These are phyloP conservation scores for Carcharodon carcharias DNA, from an alignment of 2,797 vertebrate species.

Conservation along the genomic window DNA sequence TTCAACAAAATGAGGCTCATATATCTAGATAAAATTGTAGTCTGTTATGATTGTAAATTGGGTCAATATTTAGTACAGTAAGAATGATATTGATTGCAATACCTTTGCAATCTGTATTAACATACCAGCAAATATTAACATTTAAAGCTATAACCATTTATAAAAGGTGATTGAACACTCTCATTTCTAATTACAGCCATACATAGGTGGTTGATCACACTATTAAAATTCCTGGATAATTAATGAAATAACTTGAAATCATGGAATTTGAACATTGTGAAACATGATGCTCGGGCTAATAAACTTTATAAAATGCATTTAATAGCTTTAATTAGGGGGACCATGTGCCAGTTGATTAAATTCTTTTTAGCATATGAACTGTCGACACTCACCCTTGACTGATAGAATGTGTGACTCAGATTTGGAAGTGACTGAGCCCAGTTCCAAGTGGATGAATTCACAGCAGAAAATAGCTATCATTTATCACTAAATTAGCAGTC, in stretches of 20 bases:
- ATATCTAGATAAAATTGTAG: neutral
- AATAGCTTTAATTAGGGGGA: neutral
- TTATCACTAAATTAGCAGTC: slow-evolving; percentile 2
- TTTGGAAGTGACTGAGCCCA: neutral
- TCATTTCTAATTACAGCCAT: neutral
- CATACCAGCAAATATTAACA: neutral
- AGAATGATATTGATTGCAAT: neutral
- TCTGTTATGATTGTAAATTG: neutral
- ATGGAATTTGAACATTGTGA: neutral
- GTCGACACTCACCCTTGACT: neutral
- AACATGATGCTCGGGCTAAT: neutral
- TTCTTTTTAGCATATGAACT: neutral
- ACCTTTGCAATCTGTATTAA: neutral
- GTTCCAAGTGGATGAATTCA: neutral
- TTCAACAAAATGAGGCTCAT: neutral
- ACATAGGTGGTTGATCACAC: neutral
- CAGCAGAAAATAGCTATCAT: neutral
- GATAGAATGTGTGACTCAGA: neutral
- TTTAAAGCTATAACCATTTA: neutral
- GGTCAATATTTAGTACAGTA: neutral
- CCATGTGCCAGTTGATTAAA: neutral
- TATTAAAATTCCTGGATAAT: neutral
- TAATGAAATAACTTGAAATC: neutral
- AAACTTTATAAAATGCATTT: neutral
- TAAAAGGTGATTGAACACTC: neutral